Evolutionary conservation across 2,888 invertebrate species (phyloP), one percentile per base, ranked within the genome.

Genomic region (Laspeyria flexula): DNA sequence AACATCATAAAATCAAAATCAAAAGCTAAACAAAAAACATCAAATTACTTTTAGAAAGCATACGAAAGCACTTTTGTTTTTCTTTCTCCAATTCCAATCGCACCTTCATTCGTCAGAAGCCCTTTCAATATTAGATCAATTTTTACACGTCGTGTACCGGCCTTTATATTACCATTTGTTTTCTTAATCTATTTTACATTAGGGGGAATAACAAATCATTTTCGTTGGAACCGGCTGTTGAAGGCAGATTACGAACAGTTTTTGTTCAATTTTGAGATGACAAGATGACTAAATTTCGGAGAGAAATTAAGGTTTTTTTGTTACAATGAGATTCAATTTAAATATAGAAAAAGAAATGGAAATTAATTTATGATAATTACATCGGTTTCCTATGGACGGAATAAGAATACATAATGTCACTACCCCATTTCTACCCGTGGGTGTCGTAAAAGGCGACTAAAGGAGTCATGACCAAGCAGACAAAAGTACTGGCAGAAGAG

Each of bases 161-260:
- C 23, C 31, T n/a, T 58, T 51, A 44, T 55, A 51, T 37, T 44
- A 40, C 46, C 37, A 49, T 59, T 59, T 49, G 47, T 50, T 40
- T 42, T 47, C 37, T 43, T 47, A 54, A 58, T 58, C 44, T 54
- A 15, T 58, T 44, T 50, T 46, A 44, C 50, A 58, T 58, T 58
- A 50, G 34, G 31, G n/a, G 1, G 35, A 44, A 44, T 56, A 53
- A 56, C 48, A 56, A 56, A 53, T 56, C 38, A 49, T 53, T 52
- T 52, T 49, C 34, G 44, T 31, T 11, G 18, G 21, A 21, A 37
- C 52, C 52, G 42, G 44, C 45, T 53, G 48, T 38, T 43, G 45
- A 39, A 39, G 35, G 56, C 56, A 49, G 56, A 56, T 56, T 52
- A 25, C 29, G 12, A 38, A 11, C 35, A 29, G 13, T 40, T 55